phyloP scores from a whole-genome alignment of 2,113 vertebrate species.

The Pseudonaja textilis region DNA sequence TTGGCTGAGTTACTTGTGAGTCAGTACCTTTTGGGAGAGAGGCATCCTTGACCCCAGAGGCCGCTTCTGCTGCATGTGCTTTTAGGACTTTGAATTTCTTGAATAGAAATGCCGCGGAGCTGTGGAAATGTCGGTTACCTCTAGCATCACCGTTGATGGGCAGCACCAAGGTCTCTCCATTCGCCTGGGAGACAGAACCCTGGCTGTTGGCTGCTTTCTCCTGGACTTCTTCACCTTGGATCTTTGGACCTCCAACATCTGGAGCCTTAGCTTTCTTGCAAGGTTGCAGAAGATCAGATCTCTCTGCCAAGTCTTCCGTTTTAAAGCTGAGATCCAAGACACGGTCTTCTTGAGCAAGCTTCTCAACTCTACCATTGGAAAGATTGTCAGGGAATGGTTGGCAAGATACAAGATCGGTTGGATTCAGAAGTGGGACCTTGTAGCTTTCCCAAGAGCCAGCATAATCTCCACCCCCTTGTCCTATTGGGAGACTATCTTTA shows the following conservation, averaged over 20 bases:
- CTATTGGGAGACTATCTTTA: not conserved
- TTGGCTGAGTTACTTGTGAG: accelerated
- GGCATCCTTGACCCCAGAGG: not conserved
- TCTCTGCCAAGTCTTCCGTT: conserved; percentile 3
- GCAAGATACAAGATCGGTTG: not conserved
- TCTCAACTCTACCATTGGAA: accelerated
- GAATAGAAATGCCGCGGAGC: conserved; percentile 70
- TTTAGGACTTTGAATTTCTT: conserved; percentile 72
- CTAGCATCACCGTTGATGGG: not conserved
- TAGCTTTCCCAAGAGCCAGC: not conserved
- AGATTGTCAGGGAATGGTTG: accelerated
- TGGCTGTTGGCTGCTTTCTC: accelerated
- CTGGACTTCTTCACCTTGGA: not conserved
- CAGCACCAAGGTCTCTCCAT: accelerated
- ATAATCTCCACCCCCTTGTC: not conserved
- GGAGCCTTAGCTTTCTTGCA: accelerated
- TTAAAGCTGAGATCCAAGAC: conserved; percentile 62
- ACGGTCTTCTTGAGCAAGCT: accelerated
- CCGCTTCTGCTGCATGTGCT: accelerated
- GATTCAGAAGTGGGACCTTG: not conserved
- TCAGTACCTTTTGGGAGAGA: not conserved
- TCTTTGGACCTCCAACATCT: accelerated
- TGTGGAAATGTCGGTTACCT: conserved; percentile 65
- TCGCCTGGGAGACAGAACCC: accelerated
- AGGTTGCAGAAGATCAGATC: accelerated